phyloP scores from a whole-genome alignment of 2,888 invertebrate genomes.

The Caenorhabditis imperialis region DNA sequence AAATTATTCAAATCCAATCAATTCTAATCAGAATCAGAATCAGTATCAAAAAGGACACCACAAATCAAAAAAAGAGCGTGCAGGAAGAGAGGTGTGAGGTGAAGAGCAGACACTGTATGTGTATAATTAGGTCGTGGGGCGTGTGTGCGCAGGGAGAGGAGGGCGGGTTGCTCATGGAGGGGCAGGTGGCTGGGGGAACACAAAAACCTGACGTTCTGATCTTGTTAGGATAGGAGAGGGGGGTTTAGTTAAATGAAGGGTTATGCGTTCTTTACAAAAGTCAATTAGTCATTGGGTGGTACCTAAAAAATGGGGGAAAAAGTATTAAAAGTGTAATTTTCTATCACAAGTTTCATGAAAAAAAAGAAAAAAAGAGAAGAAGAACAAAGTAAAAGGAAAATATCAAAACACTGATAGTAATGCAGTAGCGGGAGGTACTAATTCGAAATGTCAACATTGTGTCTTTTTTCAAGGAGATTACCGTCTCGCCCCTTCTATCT shows the following conservation, averaged over 20 bases:
- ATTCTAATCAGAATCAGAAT: too few relatives aligned
- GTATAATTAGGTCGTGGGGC: conserved; percentile 48
- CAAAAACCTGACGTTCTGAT: conserved; percentile 44
- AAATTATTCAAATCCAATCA: too few relatives aligned
- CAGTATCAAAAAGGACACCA: too few relatives aligned
- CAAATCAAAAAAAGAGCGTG: not conserved
- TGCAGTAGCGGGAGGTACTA: conserved; percentile 20
- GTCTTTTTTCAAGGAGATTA: conserved; percentile 37
- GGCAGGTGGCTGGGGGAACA: conserved; percentile 7
- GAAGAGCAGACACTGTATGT: conserved; percentile 54
- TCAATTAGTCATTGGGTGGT: too few relatives aligned
- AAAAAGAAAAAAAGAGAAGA: conserved; percentile 9
- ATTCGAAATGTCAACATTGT: conserved; percentile 43
- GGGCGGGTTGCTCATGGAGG: too few relatives aligned
- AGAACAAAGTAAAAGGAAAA: conserved; percentile 22
- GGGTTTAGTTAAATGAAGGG: conserved; percentile 1
- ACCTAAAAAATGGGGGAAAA: too few relatives aligned
- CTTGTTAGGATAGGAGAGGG: conserved; percentile 26
- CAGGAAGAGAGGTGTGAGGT: conserved; percentile 29
- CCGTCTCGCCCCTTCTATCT: too few relatives aligned
- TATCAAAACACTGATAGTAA: conserved; percentile 8
- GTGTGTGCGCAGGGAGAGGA: conserved; percentile 20
- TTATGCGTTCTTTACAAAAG: too few relatives aligned
- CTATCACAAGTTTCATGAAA: too few relatives aligned
- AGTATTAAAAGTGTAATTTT: too few relatives aligned